Evolutionary conservation across 2,888 invertebrate species (phyloP).

Genomic region (Ommatoiulus sabulosus): DNA sequence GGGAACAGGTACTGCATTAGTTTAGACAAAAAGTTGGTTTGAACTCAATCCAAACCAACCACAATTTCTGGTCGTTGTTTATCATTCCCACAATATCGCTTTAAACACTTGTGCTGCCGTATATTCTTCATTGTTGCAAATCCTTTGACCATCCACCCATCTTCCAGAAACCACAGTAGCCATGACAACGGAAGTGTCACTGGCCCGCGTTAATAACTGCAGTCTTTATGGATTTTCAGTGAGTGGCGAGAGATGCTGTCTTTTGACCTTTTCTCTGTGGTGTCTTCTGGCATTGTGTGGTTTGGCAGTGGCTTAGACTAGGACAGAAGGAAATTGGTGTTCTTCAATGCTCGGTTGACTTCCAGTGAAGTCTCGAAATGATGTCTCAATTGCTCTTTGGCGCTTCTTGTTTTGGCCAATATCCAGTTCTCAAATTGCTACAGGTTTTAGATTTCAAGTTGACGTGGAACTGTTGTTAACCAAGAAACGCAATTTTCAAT

Average conservation of each 20-base stretch:
- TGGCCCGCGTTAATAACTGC: constrained; percentile 3
- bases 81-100: background rate
- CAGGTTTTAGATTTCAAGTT: background rate
- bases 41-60: too few species aligned
- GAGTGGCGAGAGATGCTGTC: background rate
- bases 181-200: constrained; percentile 2
- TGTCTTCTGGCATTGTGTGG: constrained; percentile 11
- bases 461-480: background rate
- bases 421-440: background rate
- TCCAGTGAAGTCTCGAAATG: background rate
- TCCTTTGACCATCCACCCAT: background rate
- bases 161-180: background rate
- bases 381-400: background rate
- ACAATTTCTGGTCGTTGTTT: too few species aligned
- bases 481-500: background rate
- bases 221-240: constrained; percentile 19
- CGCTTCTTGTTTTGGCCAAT: constrained; percentile 9
- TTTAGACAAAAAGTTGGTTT: too few species aligned
- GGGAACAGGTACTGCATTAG: too few species aligned
- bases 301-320: constrained; percentile 19
- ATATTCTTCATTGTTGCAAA: constrained; percentile 8
- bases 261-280: background rate
- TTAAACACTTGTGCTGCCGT: background rate
- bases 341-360: background rate
- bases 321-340: background rate